Percentiles rank a stretch among this genome's conserved stretches.
These are phyloP conservation scores for Ectemnius lituratus DNA, from an alignment of 2,888 invertebrate species.

Conservation along the genomic window DNA sequence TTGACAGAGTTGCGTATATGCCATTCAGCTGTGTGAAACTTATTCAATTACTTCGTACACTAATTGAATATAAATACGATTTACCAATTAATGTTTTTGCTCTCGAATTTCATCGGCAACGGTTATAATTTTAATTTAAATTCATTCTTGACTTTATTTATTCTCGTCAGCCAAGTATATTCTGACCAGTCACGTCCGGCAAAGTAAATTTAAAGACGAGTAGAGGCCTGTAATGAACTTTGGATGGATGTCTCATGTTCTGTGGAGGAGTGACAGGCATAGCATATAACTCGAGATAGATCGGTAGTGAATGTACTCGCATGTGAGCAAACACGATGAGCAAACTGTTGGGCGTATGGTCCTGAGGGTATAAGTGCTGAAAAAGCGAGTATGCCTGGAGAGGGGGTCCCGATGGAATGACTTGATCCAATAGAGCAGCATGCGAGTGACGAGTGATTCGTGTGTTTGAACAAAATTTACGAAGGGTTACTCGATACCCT, in stretches of 20 bases:
- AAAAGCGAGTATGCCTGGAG: conserved; percentile 3
- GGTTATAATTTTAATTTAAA: no score
- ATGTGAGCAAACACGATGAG: conserved; percentile 63
- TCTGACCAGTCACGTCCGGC: no score
- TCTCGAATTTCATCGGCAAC: no score
- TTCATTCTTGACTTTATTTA: no score
- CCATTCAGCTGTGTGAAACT: no score
- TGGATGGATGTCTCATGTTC: conserved; percentile 6
- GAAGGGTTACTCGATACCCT: conserved; percentile 38
- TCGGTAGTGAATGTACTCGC: conserved; percentile 46
- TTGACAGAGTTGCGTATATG: no score
- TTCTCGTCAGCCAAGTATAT: no score
- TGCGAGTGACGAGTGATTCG: conserved; percentile 49
- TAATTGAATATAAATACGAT: no score
- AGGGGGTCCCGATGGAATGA: conserved; percentile 27
- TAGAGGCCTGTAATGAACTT: not conserved
- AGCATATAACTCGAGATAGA: conserved; percentile 18
- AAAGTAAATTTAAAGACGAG: no score
- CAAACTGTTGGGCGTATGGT: conserved; percentile 51
- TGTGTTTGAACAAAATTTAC: conserved; percentile 52
- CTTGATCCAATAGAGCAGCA: conserved; percentile 56
- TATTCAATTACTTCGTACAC: no score
- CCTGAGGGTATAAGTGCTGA: conserved; percentile 32
- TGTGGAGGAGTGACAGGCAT: not conserved
- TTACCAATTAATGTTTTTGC: no score